These are phyloP conservation scores for Brienomyrus brachyistius DNA, from an alignment of 2,113 vertebrate genomes.

Conservation along the genomic window DNA sequence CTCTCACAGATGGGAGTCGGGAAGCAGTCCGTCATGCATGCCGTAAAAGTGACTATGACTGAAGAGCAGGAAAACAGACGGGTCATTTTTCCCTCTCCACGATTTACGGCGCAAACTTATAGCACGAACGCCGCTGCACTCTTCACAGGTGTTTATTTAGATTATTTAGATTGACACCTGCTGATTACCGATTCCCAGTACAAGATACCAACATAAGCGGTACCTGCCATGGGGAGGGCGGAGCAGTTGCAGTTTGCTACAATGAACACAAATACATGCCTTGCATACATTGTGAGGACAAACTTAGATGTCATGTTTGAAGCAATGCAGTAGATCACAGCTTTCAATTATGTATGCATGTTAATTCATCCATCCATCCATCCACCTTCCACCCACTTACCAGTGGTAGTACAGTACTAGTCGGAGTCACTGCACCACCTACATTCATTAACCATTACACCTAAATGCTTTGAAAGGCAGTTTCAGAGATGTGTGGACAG, in stretches of 20 bases:
- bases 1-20: constrained; percentile 8
- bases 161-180: neutral
- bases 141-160: neutral
- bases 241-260: neutral
- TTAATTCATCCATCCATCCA: neutral
- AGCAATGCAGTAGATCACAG: neutral
- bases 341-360: neutral
- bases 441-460: too few species aligned
- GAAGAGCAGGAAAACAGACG: neutral
- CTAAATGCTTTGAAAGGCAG: neutral
- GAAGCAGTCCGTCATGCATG: neutral
- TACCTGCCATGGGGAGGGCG: neutral
- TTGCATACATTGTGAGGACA: neutral
- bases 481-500: neutral
- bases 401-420: neutral
- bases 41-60: neutral
- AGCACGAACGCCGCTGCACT: neutral
- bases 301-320: neutral
- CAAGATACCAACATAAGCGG: neutral
- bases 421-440: neutral
- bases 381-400: neutral
- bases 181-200: neutral
- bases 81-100: neutral
- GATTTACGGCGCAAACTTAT: neutral
- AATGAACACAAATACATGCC: neutral